Evolutionary conservation across 1,140 invertebrate genomes (phyloP), one percentile per base, ranked within the genome.

Genomic region (Drosophila neocordata): DNA sequence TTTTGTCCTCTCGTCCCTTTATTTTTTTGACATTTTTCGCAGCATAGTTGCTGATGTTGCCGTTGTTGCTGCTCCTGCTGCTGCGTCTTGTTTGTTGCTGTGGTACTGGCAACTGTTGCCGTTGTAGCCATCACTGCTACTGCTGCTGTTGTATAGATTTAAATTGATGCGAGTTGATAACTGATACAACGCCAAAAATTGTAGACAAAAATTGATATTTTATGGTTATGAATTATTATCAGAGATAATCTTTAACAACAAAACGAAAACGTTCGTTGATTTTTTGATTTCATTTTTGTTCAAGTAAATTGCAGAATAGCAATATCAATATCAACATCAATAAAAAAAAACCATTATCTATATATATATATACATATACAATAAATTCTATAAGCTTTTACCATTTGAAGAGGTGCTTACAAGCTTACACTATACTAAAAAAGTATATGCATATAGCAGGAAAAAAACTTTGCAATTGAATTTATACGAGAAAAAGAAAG

Each of bases 171-270:
- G 63, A 56, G 63, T 44, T 67, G 75, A 82, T 83, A 79, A 66
- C 65, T 68, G 51, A 63, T 61, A 44, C 13, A 34, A 60, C 41
- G 11, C 44, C 67, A 44, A 63, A 81, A 83, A 79, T 67, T 84
- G 60, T 79, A 68, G 72, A 74, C 79, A 83, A 82, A 82, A 88
- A 88, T 88, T 88, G 83, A 88, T 88, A 83, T 88, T 88, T 88
- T 88, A 88, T 88, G 83, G 79, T 77, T 88, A 88, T 88, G 79
- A 88, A 88, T 88, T 88, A 88, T 88, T 83, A 61, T 66, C 69
- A 73, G 64, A 65, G 79, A 88, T 88, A 88, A 88, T 88, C 83
- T 76, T 18, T 4, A 48, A 4, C 1, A 34, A 9, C 64, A 77
- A 68, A 67, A 82, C 13, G 4, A 12, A 69, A 37, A 24, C 44